Evolutionary conservation across 2,797 vertebrate species (phyloP), one percentile per base, ranked within the genome.

Genomic region (Cynopterus sphinx): DNA sequence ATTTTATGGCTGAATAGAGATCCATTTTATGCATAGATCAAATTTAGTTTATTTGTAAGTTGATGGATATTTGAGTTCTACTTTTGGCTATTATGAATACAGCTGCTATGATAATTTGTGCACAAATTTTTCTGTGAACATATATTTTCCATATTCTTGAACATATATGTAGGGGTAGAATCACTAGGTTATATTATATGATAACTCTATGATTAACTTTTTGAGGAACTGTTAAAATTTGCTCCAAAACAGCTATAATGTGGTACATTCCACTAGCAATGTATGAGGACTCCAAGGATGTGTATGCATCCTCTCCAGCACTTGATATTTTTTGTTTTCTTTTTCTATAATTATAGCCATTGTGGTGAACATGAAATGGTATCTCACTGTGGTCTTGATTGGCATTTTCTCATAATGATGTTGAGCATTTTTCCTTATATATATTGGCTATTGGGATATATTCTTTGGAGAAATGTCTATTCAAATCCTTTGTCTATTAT

Each of bases 31-130:
- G 39, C 41, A 57, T 59, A 9, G 33, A 57, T 84, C 46, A 51
- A 33, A 65, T 93, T 96, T 89, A 82, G 17, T 83, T 92, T 79
- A 74, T 73, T 85, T 26, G 75, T 82, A 33, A 53, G 24, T 61
- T 86, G 49, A 41, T 87, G 51, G 43, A 53, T 90, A 89, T 87
- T 82, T 92, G 39, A 83, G 74, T 86, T 79, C 53, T n/a, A 65
- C 36, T 86, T 83, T 51, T 31, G 24, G 75, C 43, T 94, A 24
- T 33, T 71, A 53, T 71, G 49, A 75, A 77, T 73, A 67, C 65
- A 53, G 21, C 11, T 57, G 24, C 28, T 89, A 59, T 36, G 33
- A 67, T 79, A 53, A 43, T 81, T 90, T 89, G 70, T 73, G 61
- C 70, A n/a, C 4, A 86, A 71, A n/a, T 59, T 78, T 91, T 91